Evolutionary conservation across 1,140 invertebrate genomes (phyloP).

Genomic region (Drosophila serrata): DNA sequence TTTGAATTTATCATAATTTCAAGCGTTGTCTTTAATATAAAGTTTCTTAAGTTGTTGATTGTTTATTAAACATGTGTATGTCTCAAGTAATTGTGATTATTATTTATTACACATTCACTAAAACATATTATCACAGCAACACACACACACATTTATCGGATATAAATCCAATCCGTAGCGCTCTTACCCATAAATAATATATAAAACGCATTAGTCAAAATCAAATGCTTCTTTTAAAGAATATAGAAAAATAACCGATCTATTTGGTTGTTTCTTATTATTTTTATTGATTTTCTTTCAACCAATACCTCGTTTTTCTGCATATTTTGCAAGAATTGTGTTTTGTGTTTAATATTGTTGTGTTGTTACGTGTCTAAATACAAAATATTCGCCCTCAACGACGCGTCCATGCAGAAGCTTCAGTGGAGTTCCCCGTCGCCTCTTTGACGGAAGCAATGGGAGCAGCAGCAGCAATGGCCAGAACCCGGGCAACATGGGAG

Average conservation of each 20-base stretch:
- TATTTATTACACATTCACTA: conserved; percentile 15
- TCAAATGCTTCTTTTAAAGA: conserved; percentile 39
- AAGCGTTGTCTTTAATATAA: background rate
- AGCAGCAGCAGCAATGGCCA: conserved; percentile 31
- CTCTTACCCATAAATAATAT: conserved; percentile 9
- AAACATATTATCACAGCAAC: conserved; percentile 1
- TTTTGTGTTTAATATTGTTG: conserved; percentile 42
- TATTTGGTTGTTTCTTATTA: conserved; percentile 12
- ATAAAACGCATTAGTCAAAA: conserved; percentile 47
- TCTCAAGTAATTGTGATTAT: background rate
- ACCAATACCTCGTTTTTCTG: conserved; percentile 15
- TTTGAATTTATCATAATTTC: background rate
- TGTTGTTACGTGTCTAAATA: conserved; percentile 52
- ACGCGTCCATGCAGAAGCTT: conserved; percentile 67
- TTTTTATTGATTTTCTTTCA: background rate
- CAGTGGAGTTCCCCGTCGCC: conserved; percentile 82
- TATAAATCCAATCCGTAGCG: background rate
- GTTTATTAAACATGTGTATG: background rate
- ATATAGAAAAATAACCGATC: conserved; percentile 9
- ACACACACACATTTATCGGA: conserved; percentile 12
- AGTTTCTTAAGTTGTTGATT: background rate
- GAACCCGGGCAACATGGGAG: conserved; percentile 37
- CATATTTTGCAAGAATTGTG: conserved; percentile 48
- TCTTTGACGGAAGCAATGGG: conserved; percentile 75
- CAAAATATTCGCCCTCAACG: conserved; percentile 42